These are phyloP conservation scores for Phymanthus crucifer DNA, from an alignment of 92 coral and sea anemone species.

Conservation along the genomic window DNA sequence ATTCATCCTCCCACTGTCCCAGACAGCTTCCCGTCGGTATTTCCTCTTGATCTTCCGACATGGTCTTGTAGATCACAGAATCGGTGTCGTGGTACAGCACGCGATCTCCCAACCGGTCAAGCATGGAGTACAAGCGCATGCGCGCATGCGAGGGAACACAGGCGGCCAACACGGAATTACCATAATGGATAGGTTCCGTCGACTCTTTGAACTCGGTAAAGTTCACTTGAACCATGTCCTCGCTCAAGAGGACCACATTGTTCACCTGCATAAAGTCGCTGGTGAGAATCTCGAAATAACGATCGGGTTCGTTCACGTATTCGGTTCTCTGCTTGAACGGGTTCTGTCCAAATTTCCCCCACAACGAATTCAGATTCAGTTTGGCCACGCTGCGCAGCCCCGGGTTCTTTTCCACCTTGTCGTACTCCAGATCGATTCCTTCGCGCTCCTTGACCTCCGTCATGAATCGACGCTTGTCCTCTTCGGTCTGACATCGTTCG, in stretches of 20 bases:
- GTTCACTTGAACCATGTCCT: background rate
- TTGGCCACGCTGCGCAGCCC: background rate
- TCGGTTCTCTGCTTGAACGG: background rate
- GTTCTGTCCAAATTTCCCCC: background rate
- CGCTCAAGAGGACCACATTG: background rate
- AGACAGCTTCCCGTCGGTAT: no score
- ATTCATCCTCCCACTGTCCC: no score
- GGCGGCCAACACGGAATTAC: background rate
- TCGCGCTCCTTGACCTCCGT: background rate
- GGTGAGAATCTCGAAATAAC: background rate
- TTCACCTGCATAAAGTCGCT: background rate
- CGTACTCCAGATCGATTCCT: background rate
- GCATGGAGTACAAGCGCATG: no score
- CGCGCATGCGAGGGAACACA: no score
- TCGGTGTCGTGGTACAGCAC: no score
- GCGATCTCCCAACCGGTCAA: no score
- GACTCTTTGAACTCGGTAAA: background rate
- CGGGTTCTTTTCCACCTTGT: background rate
- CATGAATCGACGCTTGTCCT: background rate
- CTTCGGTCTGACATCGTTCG: background rate
- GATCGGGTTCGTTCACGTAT: background rate
- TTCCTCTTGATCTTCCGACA: no score
- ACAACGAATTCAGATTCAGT: background rate
- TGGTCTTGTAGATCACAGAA: no score
- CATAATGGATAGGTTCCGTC: background rate